Base-by-base conservation (phyloP, 1,140 invertebrate genomes). In the Apocrypta bakeri region DNA sequence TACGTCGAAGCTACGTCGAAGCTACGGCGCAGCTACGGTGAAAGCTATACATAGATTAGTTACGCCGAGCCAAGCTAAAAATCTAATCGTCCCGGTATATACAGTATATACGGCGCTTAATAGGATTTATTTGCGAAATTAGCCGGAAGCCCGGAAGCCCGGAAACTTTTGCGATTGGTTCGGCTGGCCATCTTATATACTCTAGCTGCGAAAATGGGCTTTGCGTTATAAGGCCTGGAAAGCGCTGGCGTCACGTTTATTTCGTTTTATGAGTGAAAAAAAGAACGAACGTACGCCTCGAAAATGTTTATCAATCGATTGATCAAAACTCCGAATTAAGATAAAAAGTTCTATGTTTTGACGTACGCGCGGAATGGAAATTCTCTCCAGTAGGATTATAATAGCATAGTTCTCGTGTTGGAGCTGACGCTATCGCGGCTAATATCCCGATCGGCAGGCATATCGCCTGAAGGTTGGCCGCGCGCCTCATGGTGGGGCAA, bases 111-210 rank as follows among this genome's bases (percentile, higher is more conserved):
- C 68, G 61, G 48, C 71, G 21, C 76, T 40, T 83, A 83, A 83
- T 76, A 29, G 77, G 82, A 83, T 83, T 83, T 83, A 83, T 83
- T 83, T 83, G 71, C 9, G 27, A 76, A 83, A 83, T 83, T 79
- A 83, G 72, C 81, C 27, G 29, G 37, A n/a, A 31, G 11, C n/a
- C 24, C 25, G 6, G 29, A 76, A 75, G 64, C 25, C 25, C 61
- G 37, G 27, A 63, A 82, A 82, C 81, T 82, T 82, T 82, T 24
- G 8, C 56, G 14, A 27, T 14, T 17, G 14, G 2, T n/a, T n/a
- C 27, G 24, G 1, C 33, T 21, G 40, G 17, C 25, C 1, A 21
- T 24, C n/a, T 31, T 29, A 7, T n/a, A 33, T 37, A 37, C 33
- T 25, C 0, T 27, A 66, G 24, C 21, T n/a, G 11, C 21, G 40